Base-by-base conservation (phyloP, 2,113 vertebrate genomes). In the Zapus hudsonius region DNA sequence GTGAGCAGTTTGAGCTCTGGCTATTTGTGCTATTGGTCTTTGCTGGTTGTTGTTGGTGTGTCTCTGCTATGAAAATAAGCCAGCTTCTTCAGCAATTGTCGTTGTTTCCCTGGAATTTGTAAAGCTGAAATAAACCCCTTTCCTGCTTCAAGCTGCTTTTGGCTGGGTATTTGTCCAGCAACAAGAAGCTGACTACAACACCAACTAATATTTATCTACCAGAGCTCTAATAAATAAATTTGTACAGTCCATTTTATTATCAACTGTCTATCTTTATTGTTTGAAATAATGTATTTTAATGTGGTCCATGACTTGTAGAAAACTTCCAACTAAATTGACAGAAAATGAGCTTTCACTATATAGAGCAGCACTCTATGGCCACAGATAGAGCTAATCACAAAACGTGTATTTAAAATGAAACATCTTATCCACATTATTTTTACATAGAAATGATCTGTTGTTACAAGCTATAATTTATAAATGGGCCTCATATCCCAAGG, bases 151-250 rank as follows among this genome's bases (percentile, higher is more conserved):
- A 52, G 11, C 11, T 52, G 52, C 52, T 52, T 52, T 52, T 52
- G 52, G 16, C 16, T 15, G 16, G 52, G 52, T 13, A 52, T 52
- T 52, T 52, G 52, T 52, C 52, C 52, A 52, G 52, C 52, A 52
- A 52, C 52, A 52, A 52, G 52, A 15, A 52, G 52, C 52, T 52
- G 52, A 52, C 11, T 52, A 15, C 52, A 52, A 52, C 52, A 52
- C 12, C 16, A 52, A 73, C 29, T 75, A 79, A 61, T 38, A 69
- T 82, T 88, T 83, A 89, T 16, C 33, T 42, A 89, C 0, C 40
- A 20, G 19, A 90, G 82, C 17, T 52, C 42, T 88, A 86, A 74
- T 47, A 44, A 93, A 64, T 40, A 72, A n/a, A 89, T 76, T 74
- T 93, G 1, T 38, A 52, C 88, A 87, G 33, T 55, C 15, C 40